Percentiles rank a stretch among this genome's conserved stretches.
phyloP scores from a whole-genome alignment of 2,888 invertebrate genomes.

The Drosophila parthenogenetica region DNA sequence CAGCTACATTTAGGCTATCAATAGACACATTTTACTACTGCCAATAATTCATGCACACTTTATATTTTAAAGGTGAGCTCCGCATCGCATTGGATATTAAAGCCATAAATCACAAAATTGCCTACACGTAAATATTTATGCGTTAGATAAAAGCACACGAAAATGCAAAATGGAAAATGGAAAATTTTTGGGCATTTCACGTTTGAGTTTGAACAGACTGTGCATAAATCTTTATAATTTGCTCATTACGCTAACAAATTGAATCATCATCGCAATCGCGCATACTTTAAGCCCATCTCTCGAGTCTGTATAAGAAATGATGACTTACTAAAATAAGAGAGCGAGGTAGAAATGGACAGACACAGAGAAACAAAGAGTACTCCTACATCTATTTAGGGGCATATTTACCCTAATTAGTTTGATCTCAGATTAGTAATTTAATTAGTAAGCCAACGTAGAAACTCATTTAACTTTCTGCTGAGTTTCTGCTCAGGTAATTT shows the following conservation, averaged over 20 bases:
- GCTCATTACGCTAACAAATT: constrained; percentile 50
- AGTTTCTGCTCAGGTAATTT: constrained; percentile 15
- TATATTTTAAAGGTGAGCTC: constrained; percentile 15
- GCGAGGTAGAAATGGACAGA: background rate
- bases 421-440: constrained; percentile 58
- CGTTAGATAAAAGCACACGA: constrained; percentile 13
- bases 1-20: background rate
- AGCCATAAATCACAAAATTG: constrained; percentile 20
- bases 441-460: constrained; percentile 36
- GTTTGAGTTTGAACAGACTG: constrained; percentile 9
- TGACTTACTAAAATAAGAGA: too few species aligned
- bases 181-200: constrained; percentile 1
- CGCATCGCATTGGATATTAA: constrained; percentile 10
- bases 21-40: background rate
- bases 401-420: constrained; percentile 61
- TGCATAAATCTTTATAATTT: constrained; percentile 56
- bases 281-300: constrained; percentile 4
- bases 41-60: constrained; percentile 5
- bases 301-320: background rate
- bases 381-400: background rate
- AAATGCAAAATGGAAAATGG: constrained; percentile 5
- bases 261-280: constrained; percentile 48
- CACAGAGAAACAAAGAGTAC: background rate
- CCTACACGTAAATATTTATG: constrained; percentile 25
- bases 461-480: constrained; percentile 59